Base-by-base conservation (phyloP, 2,888 invertebrate species). In the Barypeithes pellucidus region DNA sequence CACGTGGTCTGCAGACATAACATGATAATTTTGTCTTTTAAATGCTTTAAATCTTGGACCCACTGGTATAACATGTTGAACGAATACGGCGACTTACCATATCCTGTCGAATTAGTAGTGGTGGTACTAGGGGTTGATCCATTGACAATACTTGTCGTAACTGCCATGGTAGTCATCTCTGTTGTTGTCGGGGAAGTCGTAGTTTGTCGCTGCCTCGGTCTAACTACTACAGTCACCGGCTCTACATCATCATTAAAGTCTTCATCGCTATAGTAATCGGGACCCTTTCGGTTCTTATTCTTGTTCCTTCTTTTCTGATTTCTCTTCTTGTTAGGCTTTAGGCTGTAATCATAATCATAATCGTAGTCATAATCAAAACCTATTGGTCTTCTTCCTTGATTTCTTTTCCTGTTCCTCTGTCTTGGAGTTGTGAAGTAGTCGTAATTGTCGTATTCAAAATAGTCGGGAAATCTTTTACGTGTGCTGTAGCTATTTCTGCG, bases 81-180 rank as follows among this genome's bases (percentile, higher is more conserved):
- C 39, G 12, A 16, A 61, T 20, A 14, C 33, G 5, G n/a, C 12
- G 43, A 47, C 69, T 75, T 77, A 79, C 80, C 80, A 72, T 80
- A 79, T 70, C 79, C 79, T 33, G 80, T 87, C 12, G 79, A 71
- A 16, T 78, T 72, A 39, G 60, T 39, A 43, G 62, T 61, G 20
- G 57, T 67, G 3, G 62, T 47, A 29, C 82, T 84, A 36, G 86
- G 85, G 18, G 80, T 77, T 20, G 62, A 66, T 33, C 70, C 71
- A 36, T 67, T 71, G 5, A 62, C 67, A 39, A 24, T 59, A 5
- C 62, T 71, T 7, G 67, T 67, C 3, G 43, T 41, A 8, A 39
- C 11, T 12, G 20, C 20, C 47, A 69, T 72, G 24, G 66, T 54
- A 47, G 57, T 61, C 20, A 20, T 43, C 36, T 43, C 59, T 8